These are phyloP conservation scores for Falco punctatus DNA, from an alignment of 2,113 vertebrate genomes.

Conservation along the genomic window DNA sequence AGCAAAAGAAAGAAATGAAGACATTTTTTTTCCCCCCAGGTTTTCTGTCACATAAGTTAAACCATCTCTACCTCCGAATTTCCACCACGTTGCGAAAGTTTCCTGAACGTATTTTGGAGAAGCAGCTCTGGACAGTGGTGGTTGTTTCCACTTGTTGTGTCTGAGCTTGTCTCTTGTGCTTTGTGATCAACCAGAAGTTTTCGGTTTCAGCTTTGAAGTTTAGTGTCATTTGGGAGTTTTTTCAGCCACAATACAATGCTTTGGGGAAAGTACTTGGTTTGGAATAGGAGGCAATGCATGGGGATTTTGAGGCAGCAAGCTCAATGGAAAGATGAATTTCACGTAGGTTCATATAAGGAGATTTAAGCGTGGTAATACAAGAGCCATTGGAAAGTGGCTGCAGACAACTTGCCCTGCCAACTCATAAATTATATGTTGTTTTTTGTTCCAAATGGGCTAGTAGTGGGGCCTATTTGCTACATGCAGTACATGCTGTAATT, in stretches of 20 bases:
- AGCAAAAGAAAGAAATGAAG: not conserved
- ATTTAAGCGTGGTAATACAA: not conserved
- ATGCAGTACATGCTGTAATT: not conserved
- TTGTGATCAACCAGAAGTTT: not conserved
- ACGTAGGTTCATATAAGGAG: not conserved
- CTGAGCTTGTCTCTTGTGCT: not conserved
- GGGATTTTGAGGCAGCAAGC: not conserved
- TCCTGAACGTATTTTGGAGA: not conserved
- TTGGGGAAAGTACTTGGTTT: not conserved
- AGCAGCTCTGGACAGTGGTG: not conserved
- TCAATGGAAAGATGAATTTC: not conserved
- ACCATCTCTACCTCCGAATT: not conserved
- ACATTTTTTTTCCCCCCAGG: rapidly evolving
- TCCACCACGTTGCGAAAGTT: not conserved
- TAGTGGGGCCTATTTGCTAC: not conserved
- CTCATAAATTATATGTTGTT: not conserved
- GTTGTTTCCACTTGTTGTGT: not conserved
- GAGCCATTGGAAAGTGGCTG: not conserved
- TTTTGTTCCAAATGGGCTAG: not conserved
- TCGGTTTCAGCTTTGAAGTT: not conserved
- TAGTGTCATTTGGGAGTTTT: not conserved
- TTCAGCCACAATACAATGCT: not conserved
- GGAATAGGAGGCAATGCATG: not conserved
- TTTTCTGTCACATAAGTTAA: not conserved
- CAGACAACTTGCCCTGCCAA: not conserved